A percentile compares a stretch with the other conserved stretches of the same genome.
phyloP scores from a whole-genome alignment of 2,888 invertebrate species.

The Heliconius erato region DNA sequence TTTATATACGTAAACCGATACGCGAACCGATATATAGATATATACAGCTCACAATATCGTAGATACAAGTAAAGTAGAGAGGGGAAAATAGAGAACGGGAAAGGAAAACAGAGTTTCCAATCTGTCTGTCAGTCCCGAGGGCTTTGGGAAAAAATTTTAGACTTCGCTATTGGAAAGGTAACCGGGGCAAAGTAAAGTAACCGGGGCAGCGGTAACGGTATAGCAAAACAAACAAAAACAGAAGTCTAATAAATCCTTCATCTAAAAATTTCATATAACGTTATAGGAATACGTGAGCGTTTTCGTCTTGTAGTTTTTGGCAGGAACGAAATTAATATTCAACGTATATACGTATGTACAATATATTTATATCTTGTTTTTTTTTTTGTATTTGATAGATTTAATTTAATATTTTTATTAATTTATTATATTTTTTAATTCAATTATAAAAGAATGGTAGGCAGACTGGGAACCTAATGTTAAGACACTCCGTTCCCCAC shows the following conservation, averaged over 20 bases:
- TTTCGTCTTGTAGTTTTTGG: conserved; percentile 24
- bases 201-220: conserved; percentile 14
- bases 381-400: neutral
- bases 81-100: conserved; percentile 13
- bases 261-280: conserved; percentile 22
- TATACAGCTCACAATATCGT: neutral
- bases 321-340: neutral
- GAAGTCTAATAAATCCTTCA: conserved; percentile 29
- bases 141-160: conserved; percentile 24
- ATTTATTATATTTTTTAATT: too few species aligned
- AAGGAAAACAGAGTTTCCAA: conserved; percentile 26
- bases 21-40: too few species aligned
- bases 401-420: neutral
- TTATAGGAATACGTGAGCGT: neutral
- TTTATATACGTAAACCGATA: neutral
- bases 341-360: neutral
- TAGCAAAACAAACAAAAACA: conserved; percentile 29
- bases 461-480: too few species aligned
- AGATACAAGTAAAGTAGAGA: conserved; percentile 1
- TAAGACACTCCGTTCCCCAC: too few species aligned
- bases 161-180: conserved; percentile 27
- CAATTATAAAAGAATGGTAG: too few species aligned
- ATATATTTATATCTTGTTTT: neutral
- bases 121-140: conserved; percentile 30
- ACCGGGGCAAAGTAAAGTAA: conserved; percentile 14